Base-by-base conservation (phyloP, 1,140 invertebrate genomes). In the Eufriesea mexicana region DNA sequence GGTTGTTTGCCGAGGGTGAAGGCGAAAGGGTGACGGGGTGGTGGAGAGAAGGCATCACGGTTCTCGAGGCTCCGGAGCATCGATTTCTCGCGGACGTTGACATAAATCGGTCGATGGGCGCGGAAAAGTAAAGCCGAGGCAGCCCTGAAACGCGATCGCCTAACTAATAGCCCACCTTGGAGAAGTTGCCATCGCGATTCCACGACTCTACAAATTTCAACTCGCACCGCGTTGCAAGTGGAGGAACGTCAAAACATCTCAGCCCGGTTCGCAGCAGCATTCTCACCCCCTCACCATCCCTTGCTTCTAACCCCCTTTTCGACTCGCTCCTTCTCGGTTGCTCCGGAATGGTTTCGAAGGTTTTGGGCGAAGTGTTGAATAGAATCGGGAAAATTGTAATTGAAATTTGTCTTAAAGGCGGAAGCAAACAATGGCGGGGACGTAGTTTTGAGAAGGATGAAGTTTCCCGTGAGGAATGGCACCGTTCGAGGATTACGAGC, bases 21-120 rank as follows among this genome's bases (percentile, higher is more conserved):
- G n/a, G 55, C 59, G 79, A 64, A 28, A 47, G 12, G n/a, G 28
- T 20, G 49, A 18, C 35, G 35, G 16, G 45, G 23, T 14, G 51
- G 45, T 18, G 10, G 35, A 42, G 14, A 23, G n/a, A 23, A 25
- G 70, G 54, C 25, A 66, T 54, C 62, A 45, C 20, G 51, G 49
- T 49, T 75, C 71, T 45, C 49, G 62, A 74, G 62, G 51, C 54
- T 76, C 18, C 42, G 25, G 14, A 72, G 54, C 73, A 67, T 82
- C 73, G 73, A 82, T 82, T 82, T 64, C 57, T 64, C 42, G 35
- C 16, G 68, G 61, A 75, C 72, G 61, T 61, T 81, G 61, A 75
- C 59, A 81, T 75, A 73, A 81, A 81, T 81, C 62, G 71, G 49
- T 18, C 0, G n/a, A 20, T 6, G 45, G 35, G n/a, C 12, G 70